Percentiles rank a stretch among this genome's conserved stretches.
Conservation (phyloP, 2,888 invertebrate genomes). For the Ectemnius lituratus region DNA sequence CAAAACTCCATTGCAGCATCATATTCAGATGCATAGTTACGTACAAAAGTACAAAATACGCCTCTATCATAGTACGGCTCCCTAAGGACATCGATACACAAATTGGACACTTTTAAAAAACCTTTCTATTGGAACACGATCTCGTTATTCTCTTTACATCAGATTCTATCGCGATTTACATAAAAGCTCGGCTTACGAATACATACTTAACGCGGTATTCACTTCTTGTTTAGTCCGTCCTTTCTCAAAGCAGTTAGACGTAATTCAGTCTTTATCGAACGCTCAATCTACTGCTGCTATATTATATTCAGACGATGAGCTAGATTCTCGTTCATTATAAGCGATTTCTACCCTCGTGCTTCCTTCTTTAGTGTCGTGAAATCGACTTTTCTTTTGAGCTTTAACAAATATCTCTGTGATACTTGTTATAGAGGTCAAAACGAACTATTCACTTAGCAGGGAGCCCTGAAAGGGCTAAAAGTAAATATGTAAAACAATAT, state of each 20-base stretch:
- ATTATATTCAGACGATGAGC: constrained; percentile 34
- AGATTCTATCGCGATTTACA: constrained; percentile 34
- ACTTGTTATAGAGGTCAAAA: neutral
- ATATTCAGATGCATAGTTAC: constrained; percentile 50
- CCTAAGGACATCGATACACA: constrained; percentile 14
- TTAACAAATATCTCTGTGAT: neutral
- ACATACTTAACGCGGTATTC: constrained; percentile 37
- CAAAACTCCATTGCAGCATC: constrained; percentile 50
- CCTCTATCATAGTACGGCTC: constrained; percentile 17
- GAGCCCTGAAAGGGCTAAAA: neutral
- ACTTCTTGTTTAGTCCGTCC: constrained; percentile 23
- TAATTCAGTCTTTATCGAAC: constrained; percentile 57
- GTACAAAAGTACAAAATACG: constrained; percentile 63
- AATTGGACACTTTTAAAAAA: constrained; percentile 14
- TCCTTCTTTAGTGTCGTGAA: neutral
- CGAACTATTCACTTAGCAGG: too few relatives aligned
- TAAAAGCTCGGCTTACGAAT: constrained; percentile 53
- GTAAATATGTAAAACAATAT: neutral
- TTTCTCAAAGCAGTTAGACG: constrained; percentile 49
- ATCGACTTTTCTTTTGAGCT: constrained; percentile 7
- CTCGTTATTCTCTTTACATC: constrained; percentile 43
- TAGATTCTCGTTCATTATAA: constrained; percentile 41
- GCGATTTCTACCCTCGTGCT: neutral
- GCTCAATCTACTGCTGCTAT: constrained; percentile 32
- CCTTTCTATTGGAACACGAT: constrained; percentile 52